These are phyloP conservation scores for Lasioglossum morio DNA, from an alignment of 2,888 invertebrate genomes.

Conservation along the genomic window DNA sequence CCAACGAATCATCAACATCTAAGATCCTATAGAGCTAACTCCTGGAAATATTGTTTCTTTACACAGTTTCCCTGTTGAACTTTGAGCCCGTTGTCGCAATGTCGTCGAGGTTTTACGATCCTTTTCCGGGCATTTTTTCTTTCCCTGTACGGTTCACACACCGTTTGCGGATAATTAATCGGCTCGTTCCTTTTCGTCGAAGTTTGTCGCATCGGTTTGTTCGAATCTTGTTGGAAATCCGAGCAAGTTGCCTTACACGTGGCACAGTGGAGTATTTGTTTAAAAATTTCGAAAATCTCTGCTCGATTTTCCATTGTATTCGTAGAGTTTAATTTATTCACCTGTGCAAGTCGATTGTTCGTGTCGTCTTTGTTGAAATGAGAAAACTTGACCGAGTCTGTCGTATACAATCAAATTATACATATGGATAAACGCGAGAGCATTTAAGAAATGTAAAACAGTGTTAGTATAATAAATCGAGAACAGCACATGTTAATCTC, in stretches of 20 bases:
- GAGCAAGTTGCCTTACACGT: background rate
- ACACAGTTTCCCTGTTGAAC: background rate
- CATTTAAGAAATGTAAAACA: too few relatives aligned
- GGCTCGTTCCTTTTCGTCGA: background rate
- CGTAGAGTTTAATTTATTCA: background rate
- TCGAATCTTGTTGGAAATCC: too few relatives aligned
- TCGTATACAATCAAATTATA: too few relatives aligned
- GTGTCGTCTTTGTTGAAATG: too few relatives aligned
- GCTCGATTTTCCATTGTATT: background rate
- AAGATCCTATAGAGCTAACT: background rate
- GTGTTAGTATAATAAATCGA: background rate
- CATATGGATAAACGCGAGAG: too few relatives aligned
- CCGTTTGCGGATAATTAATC: background rate
- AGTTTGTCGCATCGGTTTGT: background rate
- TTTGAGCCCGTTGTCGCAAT: background rate
- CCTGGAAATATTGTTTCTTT: background rate
- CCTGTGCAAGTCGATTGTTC: background rate
- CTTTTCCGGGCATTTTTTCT: background rate
- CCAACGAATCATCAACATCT: background rate
- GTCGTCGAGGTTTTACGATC: background rate
- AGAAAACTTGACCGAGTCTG: too few relatives aligned
- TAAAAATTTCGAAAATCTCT: background rate
- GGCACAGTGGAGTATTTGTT: too few relatives aligned
- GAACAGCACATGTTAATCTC: background rate
- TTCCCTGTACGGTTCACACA: too few relatives aligned